phyloP scores from a whole-genome alignment of 2,797 vertebrate genomes.

The Aplochiton taeniatus region DNA sequence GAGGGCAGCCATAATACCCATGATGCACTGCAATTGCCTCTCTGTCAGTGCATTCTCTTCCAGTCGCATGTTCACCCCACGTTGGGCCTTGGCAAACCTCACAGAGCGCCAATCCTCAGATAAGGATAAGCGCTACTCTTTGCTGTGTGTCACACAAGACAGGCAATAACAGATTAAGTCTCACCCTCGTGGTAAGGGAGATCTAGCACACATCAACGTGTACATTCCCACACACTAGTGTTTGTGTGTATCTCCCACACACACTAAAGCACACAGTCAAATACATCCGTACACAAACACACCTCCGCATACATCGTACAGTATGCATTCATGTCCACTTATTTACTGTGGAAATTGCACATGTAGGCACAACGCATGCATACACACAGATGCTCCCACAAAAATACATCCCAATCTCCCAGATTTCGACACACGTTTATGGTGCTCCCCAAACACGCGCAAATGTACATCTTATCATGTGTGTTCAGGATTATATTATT shows the following conservation, averaged over 20 bases:
- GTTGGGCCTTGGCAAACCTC: constrained; percentile 23
- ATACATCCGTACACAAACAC: constrained; percentile 1
- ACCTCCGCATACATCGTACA: background rate
- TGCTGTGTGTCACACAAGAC: constrained; percentile 5
- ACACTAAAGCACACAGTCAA: background rate
- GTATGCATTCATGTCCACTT: background rate
- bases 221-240: too few species aligned
- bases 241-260: background rate
- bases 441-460: background rate
- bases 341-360: background rate
- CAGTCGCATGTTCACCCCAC: background rate
- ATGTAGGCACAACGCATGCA: background rate
- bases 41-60: background rate
- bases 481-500: constrained; percentile 27
- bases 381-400: background rate
- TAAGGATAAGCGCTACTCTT: constrained; percentile 5
- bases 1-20: too few species aligned
- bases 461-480: background rate
- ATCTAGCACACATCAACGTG: too few species aligned
- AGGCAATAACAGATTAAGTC: constrained; percentile 12
- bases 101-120: constrained; percentile 17
- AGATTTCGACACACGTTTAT: too few species aligned
- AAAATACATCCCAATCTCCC: background rate
- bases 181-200: background rate
- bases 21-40: background rate